Evolutionary conservation across 2,113 vertebrate species (phyloP), one percentile per base, ranked within the genome.

Genomic region (Diadophis punctatus): DNA sequence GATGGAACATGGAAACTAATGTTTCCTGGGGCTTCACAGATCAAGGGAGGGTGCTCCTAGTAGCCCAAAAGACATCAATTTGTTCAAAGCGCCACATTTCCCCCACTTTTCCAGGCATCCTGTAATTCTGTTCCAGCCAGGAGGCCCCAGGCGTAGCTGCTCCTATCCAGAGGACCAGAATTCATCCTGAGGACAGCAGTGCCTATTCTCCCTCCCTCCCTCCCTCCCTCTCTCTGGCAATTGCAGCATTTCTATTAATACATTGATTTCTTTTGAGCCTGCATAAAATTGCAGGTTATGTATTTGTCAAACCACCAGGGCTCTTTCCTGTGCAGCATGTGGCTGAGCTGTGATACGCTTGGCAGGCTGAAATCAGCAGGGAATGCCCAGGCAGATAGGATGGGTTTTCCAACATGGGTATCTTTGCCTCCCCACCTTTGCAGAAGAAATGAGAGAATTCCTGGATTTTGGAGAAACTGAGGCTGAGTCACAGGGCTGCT

Each of bases 401-500:
- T n/a, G 63, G 2, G 6, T 25, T 84, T 52, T 43, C 25, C 11
- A 25, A 23, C 16, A 14, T 5, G 10, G 74, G 14, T 27, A 1
- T 27, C 90, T 58, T 43, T 86, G 84, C 25, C 39, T 48, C n/a
- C 22, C 58, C 27, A 86, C 43, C 16, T 55, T 85, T 8, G 1
- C 30, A 55, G 34, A 22, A 56, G 23, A 20, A 85, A 46, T 16
- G n/a, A 46, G 22, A 46, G 0, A 0, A 0, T 1, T 43, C 8
- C 43, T 46, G 0, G 1, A 0, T 1, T 0, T 52, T 27, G 74
- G 3, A 0, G 48, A 1, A 18, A 0, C 0, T 1, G 30, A 14
- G 23, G 63, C 0, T 0, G 1, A 0, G 0, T 1, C 22, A 8
- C 0, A 0, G 14, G 22, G 8, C 18, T 53, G 23, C 46, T 91